Base-by-base conservation (phyloP, 1,140 invertebrate species). In the Diabrotica virgifera region DNA sequence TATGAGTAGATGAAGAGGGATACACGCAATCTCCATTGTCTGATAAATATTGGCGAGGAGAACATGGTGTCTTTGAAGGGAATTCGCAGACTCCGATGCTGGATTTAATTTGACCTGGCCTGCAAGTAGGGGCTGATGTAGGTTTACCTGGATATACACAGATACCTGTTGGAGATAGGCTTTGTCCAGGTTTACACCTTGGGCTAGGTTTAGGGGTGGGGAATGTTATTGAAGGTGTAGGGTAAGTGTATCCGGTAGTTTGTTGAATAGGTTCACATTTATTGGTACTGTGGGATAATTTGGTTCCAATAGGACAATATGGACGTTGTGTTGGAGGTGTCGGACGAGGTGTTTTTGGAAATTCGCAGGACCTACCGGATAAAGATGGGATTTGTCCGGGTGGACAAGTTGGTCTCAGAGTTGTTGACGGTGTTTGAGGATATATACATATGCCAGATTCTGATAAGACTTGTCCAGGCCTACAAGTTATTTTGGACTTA, bases 71-170 rank as follows among this genome's bases (percentile, higher is more conserved):
- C 11, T 50, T 40, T 5, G 24, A n/a, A 35, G 54, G 52, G 10
- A 64, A 36, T 36, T 52, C 63, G 9, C 52, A 50, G 7, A 14
- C 24, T 5, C 61, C 61, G n/a, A 14, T 35, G 13, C 1, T 0
- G 9, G 35, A 36, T 13, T 7, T 9, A 13, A 55, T 38, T 36
- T 62, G 61, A 7, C 61, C 61, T 55, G 61, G 61, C n/a, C 12
- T 11, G 46, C 61, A 62, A 36, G 8, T n/a, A 8, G 51, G 61
- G 6, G 52, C 5, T 12, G 57, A 6, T 9, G 36, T 57, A 36
- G 52, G 37, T 62, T 35, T 61, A 5, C n/a, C 6, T 36, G 24
- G n/a, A 13, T 37, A 24, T 56, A 59, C 46, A 24, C 62, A 67
- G 36, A 40, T 24, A 7, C 65, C 62, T 10, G 52, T 36, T 9